Conservation (phyloP, 2,888 invertebrate species). For the Aleiodes alternator region DNA sequence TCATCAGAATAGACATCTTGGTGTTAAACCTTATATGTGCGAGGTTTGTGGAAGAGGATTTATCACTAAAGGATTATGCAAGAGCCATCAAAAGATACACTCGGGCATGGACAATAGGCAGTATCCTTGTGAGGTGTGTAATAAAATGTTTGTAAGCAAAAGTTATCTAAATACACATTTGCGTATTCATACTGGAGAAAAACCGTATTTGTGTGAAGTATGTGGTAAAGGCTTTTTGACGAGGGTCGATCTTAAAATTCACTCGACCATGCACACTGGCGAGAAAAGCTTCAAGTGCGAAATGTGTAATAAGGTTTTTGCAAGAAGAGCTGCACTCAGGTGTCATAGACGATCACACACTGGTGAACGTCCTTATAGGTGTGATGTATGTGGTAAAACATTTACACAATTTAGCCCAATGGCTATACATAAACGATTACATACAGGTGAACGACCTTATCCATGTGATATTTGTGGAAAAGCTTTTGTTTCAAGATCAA, state of each 20-base stretch:
- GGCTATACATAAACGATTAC: constrained; percentile 80
- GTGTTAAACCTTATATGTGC: constrained; percentile 79
- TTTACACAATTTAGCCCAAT: constrained; percentile 82
- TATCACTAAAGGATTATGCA: constrained; percentile 80
- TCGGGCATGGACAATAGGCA: constrained; percentile 79
- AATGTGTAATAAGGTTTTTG: constrained; percentile 80
- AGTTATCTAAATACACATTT: constrained; percentile 79
- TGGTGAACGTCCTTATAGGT: constrained; percentile 79
- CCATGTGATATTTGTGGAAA: constrained; percentile 79
- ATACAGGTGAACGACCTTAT: constrained; percentile 81
- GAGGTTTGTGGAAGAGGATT: constrained; percentile 79
- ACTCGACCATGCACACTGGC: constrained; percentile 80
- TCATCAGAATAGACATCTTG: constrained; percentile 79
- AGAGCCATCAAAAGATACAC: constrained; percentile 79
- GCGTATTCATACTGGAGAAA: constrained; percentile 79
- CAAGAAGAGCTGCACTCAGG: constrained; percentile 78
- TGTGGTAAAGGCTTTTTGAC: constrained; percentile 80
- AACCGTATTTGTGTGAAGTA: constrained; percentile 80
- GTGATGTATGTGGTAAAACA: constrained; percentile 80
- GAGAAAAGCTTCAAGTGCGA: constrained; percentile 81
- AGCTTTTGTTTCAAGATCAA: constrained; percentile 79
- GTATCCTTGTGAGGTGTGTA: constrained; percentile 79
- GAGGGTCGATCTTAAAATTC: constrained; percentile 79
- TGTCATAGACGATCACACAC: constrained; percentile 80
- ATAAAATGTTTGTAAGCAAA: constrained; percentile 80